Evolutionary conservation across 2,888 invertebrate species (phyloP).

Genomic region (Drosophila sordidula): DNA sequence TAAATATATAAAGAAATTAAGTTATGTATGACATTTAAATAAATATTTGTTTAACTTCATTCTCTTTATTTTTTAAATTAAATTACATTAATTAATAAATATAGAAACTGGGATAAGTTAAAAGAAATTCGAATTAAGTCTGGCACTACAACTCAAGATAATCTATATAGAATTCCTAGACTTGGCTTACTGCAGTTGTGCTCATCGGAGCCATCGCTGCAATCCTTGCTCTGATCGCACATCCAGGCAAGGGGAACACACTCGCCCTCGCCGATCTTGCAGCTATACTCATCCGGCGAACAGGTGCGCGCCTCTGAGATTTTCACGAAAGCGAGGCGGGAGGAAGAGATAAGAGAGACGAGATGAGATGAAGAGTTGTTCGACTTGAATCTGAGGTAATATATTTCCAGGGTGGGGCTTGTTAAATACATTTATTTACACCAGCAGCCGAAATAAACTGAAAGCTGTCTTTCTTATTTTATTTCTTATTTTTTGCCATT

Average conservation of each 20-base stretch:
- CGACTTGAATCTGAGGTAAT: slow-evolving; percentile 34
- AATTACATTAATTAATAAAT: not conserved
- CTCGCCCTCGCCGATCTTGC: slow-evolving; percentile 92
- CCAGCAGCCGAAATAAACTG: slow-evolving; percentile 29
- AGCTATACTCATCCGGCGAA: slow-evolving; percentile 94
- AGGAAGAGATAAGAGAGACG: slow-evolving; percentile 11
- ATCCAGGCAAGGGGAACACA: slow-evolving; percentile 97
- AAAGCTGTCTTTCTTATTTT: slow-evolving; percentile 19
- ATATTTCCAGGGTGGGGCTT: slow-evolving; percentile 34
- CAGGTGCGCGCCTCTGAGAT: slow-evolving; percentile 92
- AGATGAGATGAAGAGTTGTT: slow-evolving; percentile 10
- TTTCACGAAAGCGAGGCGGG: slow-evolving; percentile 65
- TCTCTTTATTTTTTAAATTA: not conserved
- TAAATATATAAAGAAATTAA: no score
- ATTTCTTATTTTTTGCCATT: slow-evolving; percentile 26
- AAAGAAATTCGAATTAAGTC: slow-evolving; percentile 14
- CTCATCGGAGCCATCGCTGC: slow-evolving; percentile 95
- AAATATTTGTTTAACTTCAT: no score
- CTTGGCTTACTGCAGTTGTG: slow-evolving; percentile 94
- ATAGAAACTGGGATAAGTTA: not conserved
- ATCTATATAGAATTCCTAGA: not conserved
- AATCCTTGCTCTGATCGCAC: slow-evolving; percentile 95
- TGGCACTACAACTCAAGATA: slow-evolving; percentile 38
- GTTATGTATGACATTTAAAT: no score
- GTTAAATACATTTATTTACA: slow-evolving; percentile 56